These are phyloP conservation scores for Tetropium fuscum DNA, from an alignment of 2,888 invertebrate species.

Conservation along the genomic window DNA sequence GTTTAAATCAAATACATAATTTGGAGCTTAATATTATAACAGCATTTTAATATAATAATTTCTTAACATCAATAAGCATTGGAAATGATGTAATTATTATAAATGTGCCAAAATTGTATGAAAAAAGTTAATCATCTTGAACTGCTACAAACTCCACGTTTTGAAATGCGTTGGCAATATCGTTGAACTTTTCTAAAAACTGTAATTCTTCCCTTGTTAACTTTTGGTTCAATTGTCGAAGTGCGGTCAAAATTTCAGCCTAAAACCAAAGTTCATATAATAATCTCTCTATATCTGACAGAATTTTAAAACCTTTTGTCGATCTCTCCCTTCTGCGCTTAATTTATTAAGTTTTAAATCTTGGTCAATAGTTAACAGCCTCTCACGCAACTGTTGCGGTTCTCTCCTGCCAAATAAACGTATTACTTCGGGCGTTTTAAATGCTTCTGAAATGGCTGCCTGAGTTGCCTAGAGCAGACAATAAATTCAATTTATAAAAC, in stretches of 20 bases:
- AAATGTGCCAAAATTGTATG: neutral
- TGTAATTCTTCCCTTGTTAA: slow-evolving; percentile 66
- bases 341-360: slow-evolving; percentile 74
- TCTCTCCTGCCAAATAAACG: slow-evolving; percentile 79
- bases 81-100: neutral
- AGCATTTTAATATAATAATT: no score
- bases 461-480: slow-evolving; percentile 72
- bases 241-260: slow-evolving; percentile 67
- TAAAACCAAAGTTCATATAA: no score
- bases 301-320: slow-evolving; percentile 71
- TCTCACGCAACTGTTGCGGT: slow-evolving; percentile 73
- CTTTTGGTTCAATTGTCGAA: slow-evolving; percentile 69
- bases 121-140: slow-evolving; percentile 53
- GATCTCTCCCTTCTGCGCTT: slow-evolving; percentile 65
- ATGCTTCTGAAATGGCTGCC: slow-evolving; percentile 80
- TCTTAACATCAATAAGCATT: no score
- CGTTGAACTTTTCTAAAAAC: slow-evolving; percentile 66
- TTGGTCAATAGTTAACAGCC: slow-evolving; percentile 71
- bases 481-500: neutral
- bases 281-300: no score
- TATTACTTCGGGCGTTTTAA: slow-evolving; percentile 81
- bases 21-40: no score
- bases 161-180: slow-evolving; percentile 60
- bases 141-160: slow-evolving; percentile 66
- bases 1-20: no score